Percentiles rank a stretch among this genome's conserved stretches.
Evolutionary conservation across 2,113 vertebrate genomes (phyloP).

Genomic region (Pseudopipra pipra): DNA sequence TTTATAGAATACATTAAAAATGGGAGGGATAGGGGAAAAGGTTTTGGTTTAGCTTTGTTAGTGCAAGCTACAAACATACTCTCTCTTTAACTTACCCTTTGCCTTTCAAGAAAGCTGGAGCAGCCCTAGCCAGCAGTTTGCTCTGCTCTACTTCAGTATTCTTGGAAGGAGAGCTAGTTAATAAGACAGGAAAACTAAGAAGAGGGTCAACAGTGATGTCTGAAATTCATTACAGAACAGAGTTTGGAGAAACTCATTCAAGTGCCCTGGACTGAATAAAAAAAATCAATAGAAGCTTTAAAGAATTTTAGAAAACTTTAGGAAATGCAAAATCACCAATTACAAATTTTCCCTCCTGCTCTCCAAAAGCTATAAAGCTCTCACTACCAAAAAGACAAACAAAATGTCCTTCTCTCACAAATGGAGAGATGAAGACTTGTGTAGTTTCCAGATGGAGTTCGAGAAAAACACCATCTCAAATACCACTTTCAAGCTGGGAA

Average conservation of each 20-base stretch:
- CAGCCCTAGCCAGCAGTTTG: constrained; percentile 86
- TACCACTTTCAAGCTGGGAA: not conserved
- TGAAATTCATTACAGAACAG: constrained; percentile 47
- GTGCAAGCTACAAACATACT: constrained; percentile 40
- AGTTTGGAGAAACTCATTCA: constrained; percentile 20
- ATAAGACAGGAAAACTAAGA: constrained; percentile 82
- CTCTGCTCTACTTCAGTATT: constrained; percentile 85
- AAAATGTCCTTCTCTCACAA: not conserved
- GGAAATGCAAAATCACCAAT: not conserved
- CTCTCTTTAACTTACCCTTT: constrained; percentile 90
- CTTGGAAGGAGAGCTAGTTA: constrained; percentile 87
- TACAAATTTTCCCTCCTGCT: not conserved
- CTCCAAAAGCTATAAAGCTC: not conserved
- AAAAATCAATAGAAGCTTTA: not conserved
- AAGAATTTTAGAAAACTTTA: not conserved
- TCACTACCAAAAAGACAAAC: not conserved
- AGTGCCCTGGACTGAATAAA: not conserved
- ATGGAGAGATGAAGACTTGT: not conserved
- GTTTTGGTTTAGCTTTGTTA: constrained; percentile 71
- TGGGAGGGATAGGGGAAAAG: not conserved
- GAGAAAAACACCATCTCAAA: not conserved
- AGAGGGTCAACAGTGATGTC: constrained; percentile 65
- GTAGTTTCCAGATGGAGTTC: not conserved
- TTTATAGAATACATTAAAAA: not conserved
- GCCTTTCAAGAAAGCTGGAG: constrained; percentile 92